These are phyloP conservation scores for Sus cebifrons DNA, from an alignment of 2,797 vertebrate species.

Conservation along the genomic window DNA sequence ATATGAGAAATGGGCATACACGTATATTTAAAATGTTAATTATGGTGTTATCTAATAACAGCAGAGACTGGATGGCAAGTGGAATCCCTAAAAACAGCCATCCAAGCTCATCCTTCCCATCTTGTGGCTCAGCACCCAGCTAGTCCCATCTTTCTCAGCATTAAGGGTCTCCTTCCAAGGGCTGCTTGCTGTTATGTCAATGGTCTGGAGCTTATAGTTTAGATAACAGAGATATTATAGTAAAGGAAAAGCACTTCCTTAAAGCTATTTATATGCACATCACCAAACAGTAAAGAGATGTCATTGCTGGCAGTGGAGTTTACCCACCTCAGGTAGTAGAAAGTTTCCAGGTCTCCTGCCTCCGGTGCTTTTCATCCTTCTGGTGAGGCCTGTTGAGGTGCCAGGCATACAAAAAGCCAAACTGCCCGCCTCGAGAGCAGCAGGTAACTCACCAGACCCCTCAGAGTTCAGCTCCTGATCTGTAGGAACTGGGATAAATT, in stretches of 20 bases:
- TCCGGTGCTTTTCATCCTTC: not conserved
- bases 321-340: not conserved
- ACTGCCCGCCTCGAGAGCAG: not conserved
- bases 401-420: conserved; percentile 59
- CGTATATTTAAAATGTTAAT: conserved; percentile 7
- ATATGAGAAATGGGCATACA: not conserved
- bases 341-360: not conserved
- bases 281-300: not conserved
- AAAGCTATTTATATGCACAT: not conserved
- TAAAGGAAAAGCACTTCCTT: not conserved
- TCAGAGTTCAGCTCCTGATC: conserved; percentile 71
- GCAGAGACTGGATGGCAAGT: not conserved
- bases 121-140: not conserved
- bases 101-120: fast-evolving
- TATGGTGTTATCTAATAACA: not conserved
- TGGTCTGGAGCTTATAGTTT: not conserved
- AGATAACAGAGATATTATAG: not conserved
- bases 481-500: conserved; percentile 66
- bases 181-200: no score
- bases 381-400: conserved; percentile 50
- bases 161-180: not conserved
- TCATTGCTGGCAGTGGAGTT: not conserved
- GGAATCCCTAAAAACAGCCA: not conserved
- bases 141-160: not conserved
- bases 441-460: not conserved